Conservation (phyloP, 2,797 vertebrate species). For the Alcedo atthis region DNA sequence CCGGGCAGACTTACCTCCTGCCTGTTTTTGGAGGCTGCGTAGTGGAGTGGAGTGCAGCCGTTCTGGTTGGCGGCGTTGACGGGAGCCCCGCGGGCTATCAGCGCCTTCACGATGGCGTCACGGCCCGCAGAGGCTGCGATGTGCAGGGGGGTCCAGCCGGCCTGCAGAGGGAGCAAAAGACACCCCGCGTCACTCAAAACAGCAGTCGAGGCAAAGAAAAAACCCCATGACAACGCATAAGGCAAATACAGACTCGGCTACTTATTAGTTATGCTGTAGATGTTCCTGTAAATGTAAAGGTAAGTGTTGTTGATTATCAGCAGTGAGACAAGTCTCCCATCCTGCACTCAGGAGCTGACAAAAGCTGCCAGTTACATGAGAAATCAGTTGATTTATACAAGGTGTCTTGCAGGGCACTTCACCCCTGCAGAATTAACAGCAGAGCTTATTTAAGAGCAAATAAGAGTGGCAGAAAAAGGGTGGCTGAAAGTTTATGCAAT, state of each 20-base stretch:
- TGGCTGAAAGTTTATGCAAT: neutral
- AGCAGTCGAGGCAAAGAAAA: neutral
- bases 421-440: neutral
- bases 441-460: neutral
- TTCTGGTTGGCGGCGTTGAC: conserved; percentile 93
- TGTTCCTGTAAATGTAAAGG: neutral
- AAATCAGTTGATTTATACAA: neutral
- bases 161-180: conserved; percentile 73
- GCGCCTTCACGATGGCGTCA: conserved; percentile 89
- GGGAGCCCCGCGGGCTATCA: conserved; percentile 90
- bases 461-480: neutral
- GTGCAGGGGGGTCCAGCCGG: conserved; percentile 93
- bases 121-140: conserved; percentile 95
- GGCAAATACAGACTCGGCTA: neutral
- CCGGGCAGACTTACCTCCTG: conserved; percentile 83
- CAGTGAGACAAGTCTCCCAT: neutral
- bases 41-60: conserved; percentile 93
- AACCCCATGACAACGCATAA: neutral
- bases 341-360: neutral
- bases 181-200: neutral
- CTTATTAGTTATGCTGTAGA: neutral
- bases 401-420: neutral
- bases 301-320: neutral
- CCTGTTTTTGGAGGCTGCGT: conserved; percentile 94
- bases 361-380: neutral